Percentiles rank a stretch among this genome's conserved stretches.
Evolutionary conservation across 1,140 invertebrate genomes (phyloP).

Genomic region (Apis cerana): DNA sequence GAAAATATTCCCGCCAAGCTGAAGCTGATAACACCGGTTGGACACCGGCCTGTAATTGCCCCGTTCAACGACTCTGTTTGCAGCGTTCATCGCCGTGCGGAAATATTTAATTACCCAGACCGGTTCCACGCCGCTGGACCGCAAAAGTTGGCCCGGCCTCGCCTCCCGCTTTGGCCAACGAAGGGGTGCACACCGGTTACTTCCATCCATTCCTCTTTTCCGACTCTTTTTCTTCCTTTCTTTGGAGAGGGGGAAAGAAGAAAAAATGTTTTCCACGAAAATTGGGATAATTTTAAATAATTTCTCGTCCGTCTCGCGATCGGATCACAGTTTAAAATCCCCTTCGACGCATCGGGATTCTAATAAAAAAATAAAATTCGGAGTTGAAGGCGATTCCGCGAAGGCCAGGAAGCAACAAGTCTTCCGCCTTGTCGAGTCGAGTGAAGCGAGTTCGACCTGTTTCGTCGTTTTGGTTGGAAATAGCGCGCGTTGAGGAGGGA

Average conservation of each 20-base stretch:
- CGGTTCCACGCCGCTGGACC: conserved; percentile 5
- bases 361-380: neutral
- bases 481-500: neutral
- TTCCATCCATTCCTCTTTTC: neutral
- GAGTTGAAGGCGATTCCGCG: neutral
- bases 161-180: neutral
- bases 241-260: too few species aligned
- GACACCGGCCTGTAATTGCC: conserved; percentile 55
- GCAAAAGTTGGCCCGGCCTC: neutral
- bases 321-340: neutral
- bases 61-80: conserved; percentile 50
- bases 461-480: neutral
- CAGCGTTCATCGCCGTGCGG: conserved; percentile 52
- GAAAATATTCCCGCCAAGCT: neutral
- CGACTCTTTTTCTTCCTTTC: neutral
- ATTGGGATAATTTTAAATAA: too few species aligned
- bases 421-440: neutral
- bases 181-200: neutral
- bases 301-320: neutral
- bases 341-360: neutral
- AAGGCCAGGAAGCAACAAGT: conserved; percentile 19
- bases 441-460: neutral
- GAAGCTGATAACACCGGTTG: conserved; percentile 19
- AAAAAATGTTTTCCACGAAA: too few species aligned
- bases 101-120: conserved; percentile 70